Percentiles rank a stretch among this genome's conserved stretches.
phyloP scores from a whole-genome alignment of 2,113 vertebrate genomes.

The Rhinoderma darwinii region DNA sequence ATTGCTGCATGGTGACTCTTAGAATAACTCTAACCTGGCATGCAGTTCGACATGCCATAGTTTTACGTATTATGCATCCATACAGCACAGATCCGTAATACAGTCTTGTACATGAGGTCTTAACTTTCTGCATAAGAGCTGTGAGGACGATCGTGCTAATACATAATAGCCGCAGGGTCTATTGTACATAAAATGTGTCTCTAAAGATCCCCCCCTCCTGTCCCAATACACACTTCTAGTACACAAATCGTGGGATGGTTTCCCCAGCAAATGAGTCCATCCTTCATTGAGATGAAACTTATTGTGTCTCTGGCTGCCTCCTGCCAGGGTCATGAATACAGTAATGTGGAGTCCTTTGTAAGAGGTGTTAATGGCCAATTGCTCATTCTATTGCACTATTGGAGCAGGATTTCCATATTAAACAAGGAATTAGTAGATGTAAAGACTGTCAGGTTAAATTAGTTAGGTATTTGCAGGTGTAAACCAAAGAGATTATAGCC shows the following conservation, averaged over 20 bases:
- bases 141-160: background rate
- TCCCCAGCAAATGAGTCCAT: constrained; percentile 42
- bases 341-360: constrained; percentile 48
- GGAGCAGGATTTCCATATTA: constrained; percentile 55
- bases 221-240: constrained; percentile 23
- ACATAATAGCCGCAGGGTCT: background rate
- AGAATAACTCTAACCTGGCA: too few species aligned
- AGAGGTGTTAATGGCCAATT: constrained; percentile 52
- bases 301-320: constrained; percentile 45
- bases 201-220: background rate
- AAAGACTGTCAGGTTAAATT: constrained; percentile 34
- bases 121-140: background rate
- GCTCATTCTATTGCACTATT: constrained; percentile 44
- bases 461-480: constrained; percentile 53
- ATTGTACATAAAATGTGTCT: background rate
- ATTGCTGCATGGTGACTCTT: too few species aligned
- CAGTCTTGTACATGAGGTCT: background rate
- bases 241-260: constrained; percentile 21
- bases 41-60: too few species aligned
- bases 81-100: too few species aligned
- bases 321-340: constrained; percentile 46
- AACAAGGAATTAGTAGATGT: constrained; percentile 46
- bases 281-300: constrained; percentile 48
- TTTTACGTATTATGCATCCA: too few species aligned
- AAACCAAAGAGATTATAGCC: constrained; percentile 32